Conservation (phyloP, 2,113 vertebrate species). For the Colaptes auratus region DNA sequence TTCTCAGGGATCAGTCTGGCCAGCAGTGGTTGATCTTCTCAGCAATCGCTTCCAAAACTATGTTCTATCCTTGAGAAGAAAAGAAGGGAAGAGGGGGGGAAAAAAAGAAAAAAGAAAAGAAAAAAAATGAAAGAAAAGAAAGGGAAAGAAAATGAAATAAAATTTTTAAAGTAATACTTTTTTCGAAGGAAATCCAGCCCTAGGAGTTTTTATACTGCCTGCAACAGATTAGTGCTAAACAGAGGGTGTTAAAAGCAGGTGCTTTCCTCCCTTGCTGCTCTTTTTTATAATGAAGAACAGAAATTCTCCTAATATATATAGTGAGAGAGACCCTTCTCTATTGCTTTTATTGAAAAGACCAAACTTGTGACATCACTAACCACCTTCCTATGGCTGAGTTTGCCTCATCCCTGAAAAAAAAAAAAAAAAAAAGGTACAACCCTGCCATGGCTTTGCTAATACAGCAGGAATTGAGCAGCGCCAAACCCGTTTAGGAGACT, state of each 20-base stretch:
- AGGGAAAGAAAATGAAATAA: background rate
- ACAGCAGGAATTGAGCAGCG: constrained; percentile 1
- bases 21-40: constrained; percentile 54
- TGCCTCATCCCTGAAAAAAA: constrained; percentile 2
- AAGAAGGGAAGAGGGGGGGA: background rate
- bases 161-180: background rate
- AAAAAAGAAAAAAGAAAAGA: background rate
- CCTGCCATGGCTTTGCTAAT: background rate
- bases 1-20: constrained; percentile 50
- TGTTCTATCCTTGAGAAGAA: background rate
- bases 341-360: constrained; percentile 53
- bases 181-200: background rate
- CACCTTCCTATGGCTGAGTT: constrained; percentile 66
- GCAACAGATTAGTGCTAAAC: background rate
- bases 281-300: constrained; percentile 23
- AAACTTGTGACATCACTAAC: constrained; percentile 68
- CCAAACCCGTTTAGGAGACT: background rate
- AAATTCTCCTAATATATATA: constrained; percentile 69
- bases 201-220: background rate
- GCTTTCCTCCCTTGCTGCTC: constrained; percentile 26
- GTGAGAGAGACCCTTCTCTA: constrained; percentile 4
- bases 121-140: background rate
- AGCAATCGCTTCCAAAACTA: constrained; percentile 44
- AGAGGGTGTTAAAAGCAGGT: constrained; percentile 59
- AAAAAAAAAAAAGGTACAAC: background rate